Conservation (phyloP, 2,888 invertebrate genomes). For the Chrysolina haemoptera region DNA sequence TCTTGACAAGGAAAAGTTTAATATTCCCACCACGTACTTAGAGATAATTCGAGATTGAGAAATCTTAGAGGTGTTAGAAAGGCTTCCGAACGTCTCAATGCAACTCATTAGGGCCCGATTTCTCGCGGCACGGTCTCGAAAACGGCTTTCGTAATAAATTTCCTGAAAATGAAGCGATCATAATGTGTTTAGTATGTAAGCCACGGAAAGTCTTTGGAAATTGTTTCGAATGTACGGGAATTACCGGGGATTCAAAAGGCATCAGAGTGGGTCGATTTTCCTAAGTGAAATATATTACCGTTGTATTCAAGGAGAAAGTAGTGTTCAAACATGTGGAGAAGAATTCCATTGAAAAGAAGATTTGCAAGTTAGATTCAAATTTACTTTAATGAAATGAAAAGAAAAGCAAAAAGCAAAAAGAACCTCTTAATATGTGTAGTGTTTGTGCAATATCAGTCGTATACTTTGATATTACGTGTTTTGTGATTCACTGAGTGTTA, state of each 20-base stretch:
- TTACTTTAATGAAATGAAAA: too few relatives aligned
- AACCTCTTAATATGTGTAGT: too few relatives aligned
- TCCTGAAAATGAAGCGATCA: constrained; percentile 51
- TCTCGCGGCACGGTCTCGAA: constrained; percentile 38
- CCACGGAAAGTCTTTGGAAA: constrained; percentile 48
- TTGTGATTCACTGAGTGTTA: too few relatives aligned
- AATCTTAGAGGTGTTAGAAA: constrained; percentile 41
- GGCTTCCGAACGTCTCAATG: constrained; percentile 37
- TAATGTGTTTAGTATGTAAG: constrained; percentile 53
- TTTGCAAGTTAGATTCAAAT: too few relatives aligned
- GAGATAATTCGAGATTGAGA: constrained; percentile 36
- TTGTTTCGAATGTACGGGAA: constrained; percentile 51
- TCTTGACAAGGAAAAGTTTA: constrained; percentile 1
- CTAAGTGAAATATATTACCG: neutral
- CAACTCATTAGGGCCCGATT: constrained; percentile 42
- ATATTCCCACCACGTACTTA: constrained; percentile 39
- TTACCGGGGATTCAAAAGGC: neutral
- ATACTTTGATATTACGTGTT: too few relatives aligned
- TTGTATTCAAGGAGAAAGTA: neutral
- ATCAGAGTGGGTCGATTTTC: neutral
- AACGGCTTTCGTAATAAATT: constrained; percentile 52
- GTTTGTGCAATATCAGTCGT: too few relatives aligned
- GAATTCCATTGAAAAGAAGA: too few relatives aligned
- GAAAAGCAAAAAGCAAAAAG: too few relatives aligned
- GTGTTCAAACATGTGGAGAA: too few relatives aligned